These are phyloP conservation scores for Anhinga rufa DNA, from an alignment of 2,113 vertebrate genomes.

Conservation along the genomic window DNA sequence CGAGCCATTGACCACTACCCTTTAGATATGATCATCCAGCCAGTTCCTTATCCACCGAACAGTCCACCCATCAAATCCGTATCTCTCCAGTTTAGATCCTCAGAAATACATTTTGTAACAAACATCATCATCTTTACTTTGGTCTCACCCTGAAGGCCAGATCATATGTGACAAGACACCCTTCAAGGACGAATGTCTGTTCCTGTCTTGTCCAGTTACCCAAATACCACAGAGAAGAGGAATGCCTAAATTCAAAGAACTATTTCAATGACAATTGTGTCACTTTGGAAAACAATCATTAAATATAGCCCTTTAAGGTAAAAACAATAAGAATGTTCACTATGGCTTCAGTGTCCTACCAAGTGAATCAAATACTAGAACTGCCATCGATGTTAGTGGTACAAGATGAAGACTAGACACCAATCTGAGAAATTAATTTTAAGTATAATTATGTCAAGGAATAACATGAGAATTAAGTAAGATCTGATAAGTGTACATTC, in stretches of 20 bases:
- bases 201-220: background rate
- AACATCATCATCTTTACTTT: background rate
- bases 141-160: background rate
- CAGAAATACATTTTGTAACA: background rate
- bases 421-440: background rate
- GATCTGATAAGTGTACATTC: background rate
- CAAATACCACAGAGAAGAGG: background rate
- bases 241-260: background rate
- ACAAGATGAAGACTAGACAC: background rate
- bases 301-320: background rate
- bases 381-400: background rate
- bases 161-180: background rate
- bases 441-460: background rate
- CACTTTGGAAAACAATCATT: background rate
- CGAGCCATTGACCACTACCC: too few relatives aligned
- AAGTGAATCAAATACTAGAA: background rate
- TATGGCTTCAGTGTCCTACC: background rate
- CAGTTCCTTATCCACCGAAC: too few relatives aligned
- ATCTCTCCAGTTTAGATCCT: background rate
- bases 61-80: too few relatives aligned
- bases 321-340: background rate
- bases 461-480: background rate
- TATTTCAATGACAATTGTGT: background rate
- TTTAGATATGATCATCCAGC: too few relatives aligned
- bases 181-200: background rate